Evolutionary conservation across 1,140 invertebrate species (phyloP).

Genomic region (Paraescarpia echinospica): DNA sequence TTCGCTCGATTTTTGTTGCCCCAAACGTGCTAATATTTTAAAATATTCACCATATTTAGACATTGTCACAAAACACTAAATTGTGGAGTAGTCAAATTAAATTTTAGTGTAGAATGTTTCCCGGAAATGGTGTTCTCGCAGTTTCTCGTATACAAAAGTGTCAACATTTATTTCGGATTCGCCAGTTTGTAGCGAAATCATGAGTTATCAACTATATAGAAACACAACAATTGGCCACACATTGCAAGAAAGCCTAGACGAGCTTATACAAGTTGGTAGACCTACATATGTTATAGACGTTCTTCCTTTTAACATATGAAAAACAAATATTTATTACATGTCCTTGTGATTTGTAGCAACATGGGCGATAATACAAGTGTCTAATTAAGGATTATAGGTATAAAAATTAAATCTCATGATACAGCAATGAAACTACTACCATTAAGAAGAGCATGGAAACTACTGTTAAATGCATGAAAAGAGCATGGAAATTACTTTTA

Average conservation of each 20-base stretch:
- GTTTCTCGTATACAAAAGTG: slow-evolving; percentile 21
- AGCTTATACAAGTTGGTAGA: slow-evolving; percentile 14
- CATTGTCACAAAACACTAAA: slow-evolving; percentile 66
- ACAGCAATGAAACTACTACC: too few relatives aligned
- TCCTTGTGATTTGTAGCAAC: neutral
- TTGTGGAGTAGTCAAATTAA: neutral
- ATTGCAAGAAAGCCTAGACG: slow-evolving; percentile 12
- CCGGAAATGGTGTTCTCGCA: too few relatives aligned
- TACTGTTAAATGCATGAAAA: too few relatives aligned
- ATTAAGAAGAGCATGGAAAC: too few relatives aligned
- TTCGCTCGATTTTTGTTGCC: neutral
- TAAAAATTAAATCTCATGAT: too few relatives aligned
- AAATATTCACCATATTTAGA: slow-evolving; percentile 26
- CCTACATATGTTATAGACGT: too few relatives aligned
- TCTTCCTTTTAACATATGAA: neutral
- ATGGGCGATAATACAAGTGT: neutral
- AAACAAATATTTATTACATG: neutral
- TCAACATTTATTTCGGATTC: neutral
- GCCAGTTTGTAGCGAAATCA: neutral
- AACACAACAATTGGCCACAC: slow-evolving; percentile 11
- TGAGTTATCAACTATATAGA: slow-evolving; percentile 19
- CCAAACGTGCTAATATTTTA: slow-evolving; percentile 8
- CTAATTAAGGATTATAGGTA: too few relatives aligned
- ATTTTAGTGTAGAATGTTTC: neutral
- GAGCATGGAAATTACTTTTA: too few relatives aligned